These are phyloP conservation scores for Atethmia centrago DNA, from an alignment of 2,888 invertebrate genomes.

Conservation along the genomic window DNA sequence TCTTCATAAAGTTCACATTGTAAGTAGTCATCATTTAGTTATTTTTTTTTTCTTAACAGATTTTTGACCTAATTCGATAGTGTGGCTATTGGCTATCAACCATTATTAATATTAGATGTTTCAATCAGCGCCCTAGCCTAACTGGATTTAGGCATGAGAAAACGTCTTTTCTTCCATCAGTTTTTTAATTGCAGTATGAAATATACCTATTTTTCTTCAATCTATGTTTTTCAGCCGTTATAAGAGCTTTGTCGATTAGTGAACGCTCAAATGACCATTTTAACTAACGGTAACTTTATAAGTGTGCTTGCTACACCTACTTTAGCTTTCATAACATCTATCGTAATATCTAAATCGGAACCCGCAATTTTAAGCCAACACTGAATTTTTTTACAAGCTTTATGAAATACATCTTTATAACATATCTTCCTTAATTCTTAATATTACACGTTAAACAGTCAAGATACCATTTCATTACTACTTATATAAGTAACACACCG, in stretches of 20 bases:
- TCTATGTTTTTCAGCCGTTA: neutral
- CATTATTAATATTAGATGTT: neutral
- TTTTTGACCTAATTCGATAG: neutral
- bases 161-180: neutral
- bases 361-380: neutral
- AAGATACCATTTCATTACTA: conserved; percentile 32
- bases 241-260: neutral
- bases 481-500: conserved; percentile 19
- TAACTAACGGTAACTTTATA: neutral
- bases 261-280: neutral
- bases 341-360: neutral
- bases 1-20: neutral
- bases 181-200: neutral
- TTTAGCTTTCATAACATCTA: neutral
- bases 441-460: conserved; percentile 8
- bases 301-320: neutral
- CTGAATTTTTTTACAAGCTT: neutral
- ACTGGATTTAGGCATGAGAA: neutral
- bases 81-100: neutral
- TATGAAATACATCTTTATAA: neutral
- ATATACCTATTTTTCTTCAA: neutral
- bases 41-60: neutral
- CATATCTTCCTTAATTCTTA: neutral
- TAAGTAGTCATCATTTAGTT: neutral
- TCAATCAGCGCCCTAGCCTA: neutral